Evolutionary conservation across 2,888 invertebrate genomes (phyloP).

Genomic region (Torymus auratus): DNA sequence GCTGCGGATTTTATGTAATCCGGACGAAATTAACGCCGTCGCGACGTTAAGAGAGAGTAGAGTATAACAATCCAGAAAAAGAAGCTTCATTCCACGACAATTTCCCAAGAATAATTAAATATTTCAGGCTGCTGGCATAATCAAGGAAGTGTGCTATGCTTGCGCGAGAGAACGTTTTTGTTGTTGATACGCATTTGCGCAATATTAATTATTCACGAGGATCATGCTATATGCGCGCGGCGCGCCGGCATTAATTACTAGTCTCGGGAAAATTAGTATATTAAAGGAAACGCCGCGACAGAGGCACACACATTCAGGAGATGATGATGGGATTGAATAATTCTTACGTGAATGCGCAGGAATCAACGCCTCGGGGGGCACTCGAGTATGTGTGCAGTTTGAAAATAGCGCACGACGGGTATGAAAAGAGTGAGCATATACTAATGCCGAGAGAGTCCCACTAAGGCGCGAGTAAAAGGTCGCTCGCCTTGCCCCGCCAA

Average conservation of each 20-base stretch:
- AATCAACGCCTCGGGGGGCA: not conserved
- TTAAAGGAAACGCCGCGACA: not conserved
- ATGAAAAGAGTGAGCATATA: too few relatives aligned
- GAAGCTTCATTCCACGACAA: not conserved
- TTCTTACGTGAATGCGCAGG: not conserved
- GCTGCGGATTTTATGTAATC: constrained; percentile 22
- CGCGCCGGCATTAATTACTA: too few relatives aligned
- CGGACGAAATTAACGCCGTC: constrained; percentile 24
- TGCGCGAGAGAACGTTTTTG: too few relatives aligned
- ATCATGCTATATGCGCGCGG: too few relatives aligned
- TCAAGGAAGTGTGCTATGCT: constrained; percentile 22
- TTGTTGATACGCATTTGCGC: not conserved
- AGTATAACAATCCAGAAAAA: constrained; percentile 1
- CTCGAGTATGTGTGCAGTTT: not conserved
- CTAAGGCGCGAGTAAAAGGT: constrained; percentile 59
- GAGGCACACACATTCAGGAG: too few relatives aligned
- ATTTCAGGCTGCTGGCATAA: constrained; percentile 6
- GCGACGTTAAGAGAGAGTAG: not conserved
- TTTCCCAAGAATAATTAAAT: constrained; percentile 41
- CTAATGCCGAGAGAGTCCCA: too few relatives aligned
- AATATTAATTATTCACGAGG: not conserved
- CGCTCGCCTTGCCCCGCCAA: constrained; percentile 66
- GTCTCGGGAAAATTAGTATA: too few relatives aligned
- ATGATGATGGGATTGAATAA: constrained; percentile 2
- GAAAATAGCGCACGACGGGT: constrained; percentile 41